A percentile compares a stretch with the other conserved stretches of the same genome.
These are phyloP conservation scores for Escarpia spicata DNA, from an alignment of 2,888 invertebrate genomes.

Conservation along the genomic window DNA sequence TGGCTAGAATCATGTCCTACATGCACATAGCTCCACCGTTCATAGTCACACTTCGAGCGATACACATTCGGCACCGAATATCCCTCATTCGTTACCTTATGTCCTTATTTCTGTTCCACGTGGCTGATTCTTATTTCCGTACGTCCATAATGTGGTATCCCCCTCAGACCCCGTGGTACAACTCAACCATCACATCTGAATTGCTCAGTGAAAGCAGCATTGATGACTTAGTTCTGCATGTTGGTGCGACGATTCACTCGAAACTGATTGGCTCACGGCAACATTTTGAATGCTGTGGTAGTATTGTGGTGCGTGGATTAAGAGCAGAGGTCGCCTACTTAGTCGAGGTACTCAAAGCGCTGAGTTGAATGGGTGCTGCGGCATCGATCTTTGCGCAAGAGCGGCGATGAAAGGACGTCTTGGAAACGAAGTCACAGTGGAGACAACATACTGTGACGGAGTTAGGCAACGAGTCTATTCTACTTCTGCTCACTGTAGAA, in stretches of 20 bases:
- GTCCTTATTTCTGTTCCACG: neutral
- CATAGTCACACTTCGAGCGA: too few relatives aligned
- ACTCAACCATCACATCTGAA: neutral
- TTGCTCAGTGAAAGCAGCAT: neutral
- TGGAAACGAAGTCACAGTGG: neutral
- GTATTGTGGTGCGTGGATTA: neutral
- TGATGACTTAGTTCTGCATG: neutral
- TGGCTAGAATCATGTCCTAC: too few relatives aligned
- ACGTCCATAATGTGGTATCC: neutral
- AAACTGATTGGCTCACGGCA: neutral
- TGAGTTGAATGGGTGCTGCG: neutral
- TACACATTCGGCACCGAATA: neutral
- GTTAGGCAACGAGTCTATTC: neutral
- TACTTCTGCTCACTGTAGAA: too few relatives aligned
- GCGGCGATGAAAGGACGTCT: neutral
- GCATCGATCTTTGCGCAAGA: neutral
- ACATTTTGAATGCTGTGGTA: neutral
- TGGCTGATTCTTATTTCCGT: neutral
- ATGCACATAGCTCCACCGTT: too few relatives aligned
- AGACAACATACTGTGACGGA: neutral
- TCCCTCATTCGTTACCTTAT: neutral
- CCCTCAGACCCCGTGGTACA: neutral
- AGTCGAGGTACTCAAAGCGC: neutral
- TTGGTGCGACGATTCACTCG: neutral
- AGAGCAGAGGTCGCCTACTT: neutral